Evolutionary conservation across 2,888 invertebrate genomes (phyloP), one percentile per base, ranked within the genome.

Genomic region (Cataglyphis cursor): DNA sequence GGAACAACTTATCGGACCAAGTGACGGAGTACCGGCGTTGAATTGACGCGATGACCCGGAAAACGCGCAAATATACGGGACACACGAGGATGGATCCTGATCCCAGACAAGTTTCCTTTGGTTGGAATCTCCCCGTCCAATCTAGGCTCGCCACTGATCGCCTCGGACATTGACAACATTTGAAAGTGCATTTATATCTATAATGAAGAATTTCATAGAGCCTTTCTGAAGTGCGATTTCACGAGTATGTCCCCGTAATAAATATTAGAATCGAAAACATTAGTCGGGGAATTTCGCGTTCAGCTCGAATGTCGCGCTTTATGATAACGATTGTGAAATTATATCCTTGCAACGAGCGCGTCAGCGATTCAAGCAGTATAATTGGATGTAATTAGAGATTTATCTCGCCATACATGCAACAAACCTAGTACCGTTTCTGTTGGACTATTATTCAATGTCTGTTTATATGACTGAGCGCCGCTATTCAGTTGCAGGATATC

Each of bases 11-110:
- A 75, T 64, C 75, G 35, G 48, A 61, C 31, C 48, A 54, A 18
- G 64, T 38, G 64, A 64, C 54, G n/a, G 48, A 48, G 48, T 24
- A 18, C 6, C 64, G 18, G 18, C 51, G 59, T 59, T 44, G 59
- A 73, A 21, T 21, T 44, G 48, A 74, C 35, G 62, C 74, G 48
- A 48, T 62, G 74, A 74, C 62, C 62, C 31, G 64, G 38, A 75
- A 64, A 48, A 48, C 48, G 48, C 35, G 31, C 12, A 24, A 35
- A 64, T 35, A 24, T 62, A 38, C 24, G n/a, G 6, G 21, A 51
- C 10, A 28, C 1, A 48, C 61, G 21, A 15, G 3, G 24, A 12
- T 75, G 44, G 4, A 15, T 31, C 3, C 18, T 31, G 44, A 21
- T 15, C n/a, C 44, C 15, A 12, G 48, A 57, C 44, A n/a, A 35